A percentile compares a stretch with the other conserved stretches of the same genome.
These are phyloP conservation scores for Arremon aurantiirostris DNA, from an alignment of 2,797 vertebrate species.

Conservation along the genomic window DNA sequence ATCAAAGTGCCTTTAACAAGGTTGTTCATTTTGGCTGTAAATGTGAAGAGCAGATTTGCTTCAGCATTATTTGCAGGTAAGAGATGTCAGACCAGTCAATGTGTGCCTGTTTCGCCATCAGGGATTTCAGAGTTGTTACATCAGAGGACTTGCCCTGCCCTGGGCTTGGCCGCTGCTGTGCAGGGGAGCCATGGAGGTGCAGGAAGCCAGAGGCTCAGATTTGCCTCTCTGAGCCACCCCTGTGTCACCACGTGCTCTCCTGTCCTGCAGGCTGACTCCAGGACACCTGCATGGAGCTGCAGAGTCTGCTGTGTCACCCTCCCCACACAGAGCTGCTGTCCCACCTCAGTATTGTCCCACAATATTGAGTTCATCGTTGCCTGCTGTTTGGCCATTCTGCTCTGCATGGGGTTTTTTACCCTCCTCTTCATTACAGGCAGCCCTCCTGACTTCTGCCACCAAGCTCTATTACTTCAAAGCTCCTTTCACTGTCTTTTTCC, in stretches of 20 bases:
- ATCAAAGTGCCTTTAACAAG: background rate
- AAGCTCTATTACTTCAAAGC: background rate
- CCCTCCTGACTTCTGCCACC: background rate
- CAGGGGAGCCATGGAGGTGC: background rate
- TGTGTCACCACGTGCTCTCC: rapidly evolving
- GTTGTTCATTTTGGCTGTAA: background rate
- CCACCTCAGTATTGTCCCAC: background rate
- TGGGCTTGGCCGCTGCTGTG: background rate
- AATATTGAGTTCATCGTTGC: rapidly evolving
- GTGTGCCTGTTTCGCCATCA: background rate
- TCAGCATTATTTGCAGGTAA: background rate
- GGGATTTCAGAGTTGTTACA: background rate
- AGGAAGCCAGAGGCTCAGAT: background rate
- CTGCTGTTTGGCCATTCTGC: background rate
- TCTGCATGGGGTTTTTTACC: background rate
- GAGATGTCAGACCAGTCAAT: background rate
- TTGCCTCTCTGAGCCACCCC: background rate
- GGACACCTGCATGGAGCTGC: background rate
- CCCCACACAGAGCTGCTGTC: background rate
- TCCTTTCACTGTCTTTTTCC: background rate
- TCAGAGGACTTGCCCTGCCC: background rate
- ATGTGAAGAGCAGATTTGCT: background rate
- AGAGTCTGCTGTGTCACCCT: background rate
- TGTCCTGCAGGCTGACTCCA: background rate
- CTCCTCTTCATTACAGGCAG: background rate